phyloP scores from a whole-genome alignment of 2,888 invertebrate species.

The Zelleria hepariella region DNA sequence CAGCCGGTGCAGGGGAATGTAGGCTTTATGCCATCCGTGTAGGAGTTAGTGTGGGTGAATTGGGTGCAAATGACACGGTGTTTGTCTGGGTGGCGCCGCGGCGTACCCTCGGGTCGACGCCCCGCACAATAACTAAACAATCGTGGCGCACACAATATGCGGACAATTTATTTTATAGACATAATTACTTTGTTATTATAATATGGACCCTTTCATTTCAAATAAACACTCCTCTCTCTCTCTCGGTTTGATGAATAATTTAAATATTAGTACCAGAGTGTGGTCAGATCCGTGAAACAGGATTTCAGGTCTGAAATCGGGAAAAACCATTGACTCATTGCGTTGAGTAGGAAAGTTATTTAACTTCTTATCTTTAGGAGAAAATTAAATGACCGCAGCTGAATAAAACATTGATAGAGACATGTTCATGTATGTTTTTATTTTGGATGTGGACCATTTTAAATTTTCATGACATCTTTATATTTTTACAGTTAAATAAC shows the following conservation, averaged over 20 bases:
- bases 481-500: too few relatives aligned
- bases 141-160: background rate
- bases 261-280: background rate
- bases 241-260: background rate
- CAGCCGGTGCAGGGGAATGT: background rate
- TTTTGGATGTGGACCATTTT: too few relatives aligned
- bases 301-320: too few relatives aligned
- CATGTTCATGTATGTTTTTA: too few relatives aligned
- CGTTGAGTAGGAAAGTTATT: too few relatives aligned
- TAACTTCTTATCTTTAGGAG: too few relatives aligned
- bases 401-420: too few relatives aligned
- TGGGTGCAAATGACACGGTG: background rate
- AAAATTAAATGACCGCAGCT: too few relatives aligned
- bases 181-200: background rate
- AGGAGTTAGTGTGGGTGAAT: background rate
- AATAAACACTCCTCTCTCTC: background rate
- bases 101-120: slow-evolving; percentile 15
- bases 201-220: background rate
- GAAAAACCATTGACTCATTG: too few relatives aligned
- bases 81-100: background rate
- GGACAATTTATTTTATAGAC: background rate
- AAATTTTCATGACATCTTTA: too few relatives aligned
- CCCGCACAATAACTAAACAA: slow-evolving; percentile 9
- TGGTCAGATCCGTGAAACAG: too few relatives aligned
- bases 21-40: background rate